phyloP scores from a whole-genome alignment of 2,888 invertebrate genomes.

The Malachius bipustulatus region DNA sequence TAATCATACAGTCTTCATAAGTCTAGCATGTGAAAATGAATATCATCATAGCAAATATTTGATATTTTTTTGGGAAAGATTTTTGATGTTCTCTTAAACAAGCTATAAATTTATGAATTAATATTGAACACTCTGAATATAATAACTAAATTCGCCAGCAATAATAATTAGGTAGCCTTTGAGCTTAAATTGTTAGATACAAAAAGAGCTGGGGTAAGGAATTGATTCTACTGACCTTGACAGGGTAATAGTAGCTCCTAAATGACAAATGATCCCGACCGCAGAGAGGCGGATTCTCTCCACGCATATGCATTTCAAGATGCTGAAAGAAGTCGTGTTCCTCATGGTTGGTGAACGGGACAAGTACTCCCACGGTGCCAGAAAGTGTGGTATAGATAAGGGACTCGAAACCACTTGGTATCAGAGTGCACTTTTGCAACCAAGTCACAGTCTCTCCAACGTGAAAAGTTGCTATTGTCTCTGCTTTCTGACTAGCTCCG shows the following conservation, averaged over 20 bases:
- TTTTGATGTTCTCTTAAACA: too few relatives aligned
- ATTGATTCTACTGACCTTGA: conserved; percentile 73
- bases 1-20: conserved; percentile 28
- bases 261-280: conserved; percentile 96
- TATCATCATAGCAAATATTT: conserved; percentile 19
- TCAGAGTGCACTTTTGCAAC: conserved; percentile 89
- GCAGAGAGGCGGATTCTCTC: conserved; percentile 91
- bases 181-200: too few relatives aligned
- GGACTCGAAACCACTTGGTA: conserved; percentile 95
- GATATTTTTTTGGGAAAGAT: too few relatives aligned
- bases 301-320: conserved; percentile 98
- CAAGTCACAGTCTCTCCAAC: conserved; percentile 93
- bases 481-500: conserved; percentile 96
- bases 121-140: too few relatives aligned
- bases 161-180: too few relatives aligned
- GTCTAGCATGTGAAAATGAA: conserved; percentile 30
- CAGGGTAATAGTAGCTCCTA: conserved; percentile 94
- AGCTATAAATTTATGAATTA: too few relatives aligned
- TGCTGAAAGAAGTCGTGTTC: conserved; percentile 99
- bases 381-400: conserved; percentile 92
- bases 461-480: conserved; percentile 85
- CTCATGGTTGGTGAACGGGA: conserved; percentile 90
- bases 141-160: too few relatives aligned
- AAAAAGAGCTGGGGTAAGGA: too few relatives aligned
- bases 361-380: conserved; percentile 85